Evolutionary conservation across 2,113 vertebrate genomes (phyloP).

Genomic region (Uria aalge): DNA sequence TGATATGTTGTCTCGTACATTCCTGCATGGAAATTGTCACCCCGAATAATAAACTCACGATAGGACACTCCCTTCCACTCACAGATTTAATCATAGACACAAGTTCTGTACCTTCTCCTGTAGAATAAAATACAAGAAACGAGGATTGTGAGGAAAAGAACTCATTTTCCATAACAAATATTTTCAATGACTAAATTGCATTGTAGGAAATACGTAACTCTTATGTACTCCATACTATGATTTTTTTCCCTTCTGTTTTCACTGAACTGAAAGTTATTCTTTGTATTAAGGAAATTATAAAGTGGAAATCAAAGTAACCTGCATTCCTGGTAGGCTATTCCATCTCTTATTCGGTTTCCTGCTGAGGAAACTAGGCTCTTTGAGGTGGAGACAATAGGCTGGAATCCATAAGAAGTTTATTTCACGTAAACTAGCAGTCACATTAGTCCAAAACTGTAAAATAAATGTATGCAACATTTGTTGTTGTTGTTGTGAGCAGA

Average conservation of each 20-base stretch:
- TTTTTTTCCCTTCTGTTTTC: background rate
- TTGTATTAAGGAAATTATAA: background rate
- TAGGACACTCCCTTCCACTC: background rate
- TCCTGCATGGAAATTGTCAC: background rate
- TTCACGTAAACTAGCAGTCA: accelerated
- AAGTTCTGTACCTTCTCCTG: background rate
- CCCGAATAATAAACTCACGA: background rate
- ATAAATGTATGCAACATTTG: background rate
- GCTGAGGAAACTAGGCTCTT: background rate
- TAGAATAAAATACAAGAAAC: background rate
- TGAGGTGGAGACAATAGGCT: background rate
- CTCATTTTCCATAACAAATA: background rate
- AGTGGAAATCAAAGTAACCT: background rate
- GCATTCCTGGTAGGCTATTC: background rate
- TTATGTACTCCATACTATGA: background rate
- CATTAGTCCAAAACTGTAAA: background rate
- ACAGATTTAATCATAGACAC: background rate
- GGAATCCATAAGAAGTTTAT: background rate
- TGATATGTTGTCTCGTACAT: accelerated
- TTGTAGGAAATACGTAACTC: background rate
- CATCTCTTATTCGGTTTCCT: background rate
- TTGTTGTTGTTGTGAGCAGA: background rate
- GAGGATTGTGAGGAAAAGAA: background rate
- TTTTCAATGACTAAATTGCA: background rate
- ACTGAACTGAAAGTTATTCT: background rate